Evolutionary conservation across 2,888 invertebrate species (phyloP).

Genomic region (Scelioninae gen. 1): DNA sequence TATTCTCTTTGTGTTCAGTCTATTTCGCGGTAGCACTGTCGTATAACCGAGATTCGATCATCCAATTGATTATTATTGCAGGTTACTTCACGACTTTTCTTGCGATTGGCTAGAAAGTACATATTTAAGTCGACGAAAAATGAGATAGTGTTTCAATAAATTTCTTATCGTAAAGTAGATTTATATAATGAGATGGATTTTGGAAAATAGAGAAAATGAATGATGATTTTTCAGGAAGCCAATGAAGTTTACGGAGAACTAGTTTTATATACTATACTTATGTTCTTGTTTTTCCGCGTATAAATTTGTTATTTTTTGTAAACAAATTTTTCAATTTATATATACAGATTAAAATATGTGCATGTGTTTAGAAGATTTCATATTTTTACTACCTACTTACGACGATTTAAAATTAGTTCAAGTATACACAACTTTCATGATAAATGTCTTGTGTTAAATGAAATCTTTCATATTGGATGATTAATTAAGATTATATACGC

Average conservation of each 20-base stretch:
- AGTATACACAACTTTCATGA: no score
- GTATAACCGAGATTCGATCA: constrained; percentile 41
- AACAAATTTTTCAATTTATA: no score
- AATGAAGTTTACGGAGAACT: not conserved
- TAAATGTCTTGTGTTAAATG: no score
- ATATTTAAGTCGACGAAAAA: constrained; percentile 18
- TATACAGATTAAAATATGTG: no score
- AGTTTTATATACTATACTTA: no score
- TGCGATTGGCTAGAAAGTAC: constrained; percentile 28
- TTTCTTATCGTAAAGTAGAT: constrained; percentile 1
- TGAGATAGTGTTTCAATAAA: constrained; percentile 13
- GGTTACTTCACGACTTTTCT: constrained; percentile 29
- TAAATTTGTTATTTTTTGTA: no score
- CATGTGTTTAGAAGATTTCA: no score
- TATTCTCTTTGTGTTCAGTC: constrained; percentile 27
- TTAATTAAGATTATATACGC: no score
- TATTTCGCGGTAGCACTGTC: constrained; percentile 44
- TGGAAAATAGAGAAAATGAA: constrained; percentile 4
- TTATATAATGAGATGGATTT: constrained; percentile 20
- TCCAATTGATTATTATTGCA: constrained; percentile 45
- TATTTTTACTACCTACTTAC: no score
- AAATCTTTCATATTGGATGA: no score
- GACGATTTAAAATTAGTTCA: no score
- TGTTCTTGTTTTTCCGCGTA: no score
- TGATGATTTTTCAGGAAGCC: not conserved